These are phyloP conservation scores for Epizoanthus illoricatus DNA, from an alignment of 92 coral and sea anemone genomes.

Conservation along the genomic window DNA sequence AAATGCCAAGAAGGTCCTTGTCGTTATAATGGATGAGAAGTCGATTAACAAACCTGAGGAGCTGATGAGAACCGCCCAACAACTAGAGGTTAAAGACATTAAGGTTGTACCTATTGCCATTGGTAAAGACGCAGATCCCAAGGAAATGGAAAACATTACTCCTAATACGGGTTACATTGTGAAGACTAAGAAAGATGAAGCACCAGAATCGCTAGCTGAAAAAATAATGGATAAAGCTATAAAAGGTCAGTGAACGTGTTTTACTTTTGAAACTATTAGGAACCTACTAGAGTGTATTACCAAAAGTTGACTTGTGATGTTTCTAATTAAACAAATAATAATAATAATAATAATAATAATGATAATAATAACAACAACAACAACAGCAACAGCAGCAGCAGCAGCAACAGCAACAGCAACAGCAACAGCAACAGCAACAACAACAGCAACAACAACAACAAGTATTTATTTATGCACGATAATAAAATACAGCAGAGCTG, in stretches of 20 bases:
- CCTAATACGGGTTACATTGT: constrained; percentile 29
- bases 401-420: background rate
- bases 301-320: background rate
- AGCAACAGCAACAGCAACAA: background rate
- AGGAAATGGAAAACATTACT: constrained; percentile 45
- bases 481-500: no score
- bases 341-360: background rate
- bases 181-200: constrained; percentile 35
- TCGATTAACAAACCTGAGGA: constrained; percentile 38
- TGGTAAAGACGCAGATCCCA: constrained; percentile 45
- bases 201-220: constrained; percentile 36
- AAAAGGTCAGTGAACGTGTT: constrained; percentile 35
- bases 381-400: background rate
- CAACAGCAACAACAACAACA: background rate
- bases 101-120: constrained; percentile 45
- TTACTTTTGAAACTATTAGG: background rate
- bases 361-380: background rate
- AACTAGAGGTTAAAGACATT: constrained; percentile 21
- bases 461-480: no score
- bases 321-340: background rate
- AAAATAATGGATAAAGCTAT: constrained; percentile 35
- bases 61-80: constrained; percentile 22
- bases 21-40: constrained; percentile 43
- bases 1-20: constrained; percentile 29
- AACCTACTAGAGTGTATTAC: background rate